Base-by-base conservation (phyloP, 2,888 invertebrate genomes). In the Eurytoma adleriae region DNA sequence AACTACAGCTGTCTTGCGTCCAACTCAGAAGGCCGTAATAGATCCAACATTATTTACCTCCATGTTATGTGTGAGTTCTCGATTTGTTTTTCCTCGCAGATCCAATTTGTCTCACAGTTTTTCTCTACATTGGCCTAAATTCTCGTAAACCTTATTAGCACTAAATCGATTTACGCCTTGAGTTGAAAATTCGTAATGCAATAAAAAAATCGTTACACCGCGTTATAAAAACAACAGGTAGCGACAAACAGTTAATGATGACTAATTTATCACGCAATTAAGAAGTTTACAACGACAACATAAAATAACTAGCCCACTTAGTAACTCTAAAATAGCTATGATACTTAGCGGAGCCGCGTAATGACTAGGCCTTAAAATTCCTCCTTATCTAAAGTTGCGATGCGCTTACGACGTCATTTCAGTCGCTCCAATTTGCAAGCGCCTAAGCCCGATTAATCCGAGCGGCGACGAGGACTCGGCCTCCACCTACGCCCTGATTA, bases 1-100 rank as follows among this genome's bases (percentile, higher is more conserved):
- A 95, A 96, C 91, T 97, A 97, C 92, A 96, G 96, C 79, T 97
- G 97, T 90, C 93, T 95, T 91, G 96, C 97, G 50, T 94, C 95
- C 77, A 97, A 97, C 90, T 93, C 94, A 71, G 96, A 97, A 91
- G 97, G 97, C 62, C 96, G 95, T 85, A 95, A 96, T 83, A 92
- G 88, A 83, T 92, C 92, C 82, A 91, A 92, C 85, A 85, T 88
- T 78, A 91, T 92, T 71, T 86, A 89, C 82, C 90, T 92, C 78
- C 88, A 91, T 82, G 91, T 92, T 77, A 92, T 92, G 91, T 92
- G 92, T 92, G 86, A 92, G 92, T 91, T 68, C 40, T 56, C 40
- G 1, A 61, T 61, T 74, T 59, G 54, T 57, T 40, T 20, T 30
- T 70, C 57, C 59, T 20, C 27, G 4, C 16, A 7, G n/a, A 14